A percentile compares a stretch with the other conserved stretches of the same genome.
These are phyloP conservation scores for Auanema sp. DNA, from an alignment of 2,888 invertebrate genomes.

Conservation along the genomic window DNA sequence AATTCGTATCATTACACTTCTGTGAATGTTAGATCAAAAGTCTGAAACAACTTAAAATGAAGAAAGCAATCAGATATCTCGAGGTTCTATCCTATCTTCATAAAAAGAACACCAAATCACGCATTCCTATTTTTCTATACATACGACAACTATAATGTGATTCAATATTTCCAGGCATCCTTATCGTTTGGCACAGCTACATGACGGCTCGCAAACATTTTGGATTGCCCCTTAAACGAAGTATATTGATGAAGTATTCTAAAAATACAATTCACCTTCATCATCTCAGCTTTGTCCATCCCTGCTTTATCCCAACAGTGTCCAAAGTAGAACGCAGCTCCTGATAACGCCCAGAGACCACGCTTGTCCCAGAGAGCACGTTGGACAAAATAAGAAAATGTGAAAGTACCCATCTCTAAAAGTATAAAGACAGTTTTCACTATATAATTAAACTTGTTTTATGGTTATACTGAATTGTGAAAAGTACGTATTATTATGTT, in stretches of 20 bases:
- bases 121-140: no score
- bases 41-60: no score
- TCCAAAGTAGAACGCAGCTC: constrained; percentile 42
- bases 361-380: constrained; percentile 41
- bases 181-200: constrained; percentile 32
- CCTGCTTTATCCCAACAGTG: constrained; percentile 48
- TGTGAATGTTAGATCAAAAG: no score
- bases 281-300: constrained; percentile 47
- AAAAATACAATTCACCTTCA: constrained; percentile 38
- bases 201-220: constrained; percentile 45
- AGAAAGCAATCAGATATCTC: no score
- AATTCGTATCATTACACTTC: no score
- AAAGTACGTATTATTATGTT: no score
- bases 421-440: neutral
- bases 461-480: no score
- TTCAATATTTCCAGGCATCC: constrained; percentile 51
- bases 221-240: constrained; percentile 41
- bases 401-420: constrained; percentile 53
- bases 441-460: no score
- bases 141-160: neutral
- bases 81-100: no score
- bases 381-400: constrained; percentile 43
- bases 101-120: no score
- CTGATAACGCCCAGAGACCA: constrained; percentile 32
- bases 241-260: constrained; percentile 3